Conservation (phyloP, 2,797 vertebrate species). For the Jordanella pulchra region DNA sequence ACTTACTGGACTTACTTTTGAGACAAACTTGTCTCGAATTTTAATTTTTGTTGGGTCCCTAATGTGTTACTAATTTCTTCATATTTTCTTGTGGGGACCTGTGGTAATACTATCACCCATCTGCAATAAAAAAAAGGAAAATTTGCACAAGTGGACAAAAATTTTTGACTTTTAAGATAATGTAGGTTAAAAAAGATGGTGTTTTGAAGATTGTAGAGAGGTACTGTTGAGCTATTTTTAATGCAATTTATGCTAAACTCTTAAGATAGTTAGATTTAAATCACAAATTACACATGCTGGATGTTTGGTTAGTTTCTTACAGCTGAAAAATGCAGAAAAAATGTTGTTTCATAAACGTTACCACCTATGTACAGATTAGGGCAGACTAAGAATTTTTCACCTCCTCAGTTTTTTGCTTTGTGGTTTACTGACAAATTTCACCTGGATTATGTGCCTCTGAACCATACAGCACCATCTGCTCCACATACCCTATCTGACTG, state of each 20-base stretch:
- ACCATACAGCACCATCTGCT: conserved; percentile 10
- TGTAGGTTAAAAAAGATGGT: no score
- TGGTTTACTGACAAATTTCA: conserved; percentile 7
- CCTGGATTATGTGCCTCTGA: conserved; percentile 8
- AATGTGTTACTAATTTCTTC: not conserved
- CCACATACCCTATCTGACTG: conserved; percentile 11
- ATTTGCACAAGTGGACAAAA: no score
- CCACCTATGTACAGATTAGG: not conserved
- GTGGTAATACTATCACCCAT: not conserved
- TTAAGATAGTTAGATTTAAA: no score
- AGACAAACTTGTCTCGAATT: no score
- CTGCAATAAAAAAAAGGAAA: not conserved
- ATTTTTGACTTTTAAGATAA: no score
- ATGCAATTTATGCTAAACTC: no score
- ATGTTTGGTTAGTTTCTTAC: no score
- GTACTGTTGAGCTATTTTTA: no score
- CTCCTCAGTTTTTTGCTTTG: not conserved
- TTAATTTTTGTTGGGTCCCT: not conserved
- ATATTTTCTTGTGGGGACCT: not conserved
- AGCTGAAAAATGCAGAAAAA: no score
- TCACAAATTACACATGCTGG: no score
- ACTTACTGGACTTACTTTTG: no score
- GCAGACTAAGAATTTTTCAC: not conserved
- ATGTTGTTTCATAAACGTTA: not conserved
- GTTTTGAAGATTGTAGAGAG: no score